Percentiles rank a stretch among this genome's conserved stretches.
phyloP scores from a whole-genome alignment of 2,888 invertebrate species.

The Cenopis cana region DNA sequence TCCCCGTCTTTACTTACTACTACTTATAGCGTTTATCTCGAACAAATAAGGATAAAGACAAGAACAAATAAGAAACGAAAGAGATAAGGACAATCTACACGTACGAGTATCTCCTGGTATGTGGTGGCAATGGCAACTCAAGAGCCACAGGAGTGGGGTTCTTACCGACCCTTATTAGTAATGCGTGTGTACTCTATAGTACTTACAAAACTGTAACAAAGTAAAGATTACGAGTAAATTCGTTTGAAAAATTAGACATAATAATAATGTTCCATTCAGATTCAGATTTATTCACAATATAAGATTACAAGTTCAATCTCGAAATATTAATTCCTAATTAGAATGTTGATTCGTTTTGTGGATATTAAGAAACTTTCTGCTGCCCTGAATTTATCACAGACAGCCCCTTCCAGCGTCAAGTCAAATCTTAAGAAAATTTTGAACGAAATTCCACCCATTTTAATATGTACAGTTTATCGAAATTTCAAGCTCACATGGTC shows the following conservation, averaged over 20 bases:
- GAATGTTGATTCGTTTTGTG: no score
- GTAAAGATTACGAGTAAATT: neutral
- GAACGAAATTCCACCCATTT: no score
- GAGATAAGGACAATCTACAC: constrained; percentile 40
- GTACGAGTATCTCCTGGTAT: constrained; percentile 18
- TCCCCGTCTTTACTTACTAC: neutral
- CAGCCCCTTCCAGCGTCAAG: neutral
- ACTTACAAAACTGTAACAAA: neutral
- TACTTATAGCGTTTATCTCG: constrained; percentile 45
- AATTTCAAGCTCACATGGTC: no score
- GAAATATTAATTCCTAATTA: neutral
- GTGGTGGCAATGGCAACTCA: constrained; percentile 30
- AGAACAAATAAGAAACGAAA: no score
- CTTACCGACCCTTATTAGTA: neutral
- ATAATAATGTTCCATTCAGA: neutral
- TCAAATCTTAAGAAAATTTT: neutral
- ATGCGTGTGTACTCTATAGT: neutral
- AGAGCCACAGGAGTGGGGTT: constrained; percentile 8
- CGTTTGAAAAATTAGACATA: neutral
- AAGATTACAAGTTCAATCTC: no score
- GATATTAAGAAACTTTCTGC: no score
- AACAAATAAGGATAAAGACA: constrained; percentile 49
- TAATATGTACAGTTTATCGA: no score
- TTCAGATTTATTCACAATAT: no score
- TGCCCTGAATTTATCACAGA: neutral